phyloP scores from a whole-genome alignment of 2,888 invertebrate genomes.

The Callyntrura guangdongensis region DNA sequence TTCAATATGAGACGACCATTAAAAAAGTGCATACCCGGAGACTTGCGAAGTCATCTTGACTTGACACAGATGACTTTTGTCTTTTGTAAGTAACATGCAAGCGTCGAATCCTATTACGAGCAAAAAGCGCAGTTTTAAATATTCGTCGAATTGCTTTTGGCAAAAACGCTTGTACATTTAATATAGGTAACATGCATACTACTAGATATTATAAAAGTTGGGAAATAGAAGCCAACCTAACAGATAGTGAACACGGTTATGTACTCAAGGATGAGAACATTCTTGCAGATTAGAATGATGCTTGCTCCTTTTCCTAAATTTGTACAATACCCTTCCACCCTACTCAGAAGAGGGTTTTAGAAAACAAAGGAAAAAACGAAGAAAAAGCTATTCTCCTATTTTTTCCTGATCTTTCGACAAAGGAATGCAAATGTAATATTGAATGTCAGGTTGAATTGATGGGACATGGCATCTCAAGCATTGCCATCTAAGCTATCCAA shows the following conservation, averaged over 20 bases:
- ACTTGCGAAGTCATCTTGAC: background rate
- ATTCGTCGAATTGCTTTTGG: conserved; percentile 38
- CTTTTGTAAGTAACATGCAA: background rate
- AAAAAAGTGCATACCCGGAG: conserved; percentile 27
- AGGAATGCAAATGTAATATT: conserved; percentile 81
- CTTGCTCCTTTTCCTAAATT: conserved; percentile 31
- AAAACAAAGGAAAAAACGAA: background rate
- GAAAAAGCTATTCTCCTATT: conserved; percentile 41
- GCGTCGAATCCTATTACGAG: background rate
- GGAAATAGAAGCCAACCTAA: conserved; percentile 16
- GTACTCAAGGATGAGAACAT: conserved; percentile 31
- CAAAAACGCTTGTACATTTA: conserved; percentile 42
- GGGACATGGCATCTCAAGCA: conserved; percentile 76
- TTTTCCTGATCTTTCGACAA: conserved; percentile 43
- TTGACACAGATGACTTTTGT: conserved; percentile 41
- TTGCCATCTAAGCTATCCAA: conserved; percentile 28
- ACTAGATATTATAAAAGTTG: background rate
- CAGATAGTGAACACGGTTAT: background rate
- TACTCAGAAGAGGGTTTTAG: background rate
- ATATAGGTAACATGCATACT: background rate
- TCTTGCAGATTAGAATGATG: conserved; percentile 35
- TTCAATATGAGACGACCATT: conserved; percentile 50
- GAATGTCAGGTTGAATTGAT: conserved; percentile 83
- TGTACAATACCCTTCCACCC: conserved; percentile 39
- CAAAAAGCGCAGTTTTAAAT: background rate